These are phyloP conservation scores for Todiramphus chloris DNA, from an alignment of 2,113 vertebrate genomes.

Conservation along the genomic window DNA sequence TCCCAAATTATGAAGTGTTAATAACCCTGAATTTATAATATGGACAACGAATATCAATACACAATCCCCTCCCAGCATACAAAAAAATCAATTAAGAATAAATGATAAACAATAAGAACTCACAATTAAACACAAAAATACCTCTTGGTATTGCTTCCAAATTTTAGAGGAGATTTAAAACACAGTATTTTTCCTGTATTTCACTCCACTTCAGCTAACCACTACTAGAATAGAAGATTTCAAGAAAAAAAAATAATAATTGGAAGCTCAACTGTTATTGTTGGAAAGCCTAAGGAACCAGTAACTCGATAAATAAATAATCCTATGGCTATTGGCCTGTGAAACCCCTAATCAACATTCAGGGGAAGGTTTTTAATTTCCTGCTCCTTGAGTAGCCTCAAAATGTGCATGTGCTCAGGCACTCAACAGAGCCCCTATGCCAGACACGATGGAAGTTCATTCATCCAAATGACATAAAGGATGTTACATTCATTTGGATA, in stretches of 20 bases:
- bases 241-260: background rate
- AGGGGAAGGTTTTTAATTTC: conserved; percentile 64
- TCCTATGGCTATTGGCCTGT: background rate
- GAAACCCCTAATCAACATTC: conserved; percentile 38
- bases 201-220: background rate
- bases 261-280: conserved; percentile 22
- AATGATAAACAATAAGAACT: background rate
- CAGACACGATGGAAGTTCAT: background rate
- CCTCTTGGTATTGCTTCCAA: background rate
- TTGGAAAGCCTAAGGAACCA: conserved; percentile 52
- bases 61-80: background rate
- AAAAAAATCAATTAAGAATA: background rate
- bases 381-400: conserved; percentile 34
- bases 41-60: background rate
- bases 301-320: conserved; percentile 46
- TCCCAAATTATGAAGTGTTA: background rate
- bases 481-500: background rate
- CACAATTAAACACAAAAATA: background rate
- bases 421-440: background rate
- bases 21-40: background rate
- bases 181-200: background rate
- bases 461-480: background rate
- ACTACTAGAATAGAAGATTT: background rate
- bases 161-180: background rate
- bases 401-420: background rate